Conservation (phyloP, 2,888 invertebrate species). For the Sphaeridia pumilis region DNA sequence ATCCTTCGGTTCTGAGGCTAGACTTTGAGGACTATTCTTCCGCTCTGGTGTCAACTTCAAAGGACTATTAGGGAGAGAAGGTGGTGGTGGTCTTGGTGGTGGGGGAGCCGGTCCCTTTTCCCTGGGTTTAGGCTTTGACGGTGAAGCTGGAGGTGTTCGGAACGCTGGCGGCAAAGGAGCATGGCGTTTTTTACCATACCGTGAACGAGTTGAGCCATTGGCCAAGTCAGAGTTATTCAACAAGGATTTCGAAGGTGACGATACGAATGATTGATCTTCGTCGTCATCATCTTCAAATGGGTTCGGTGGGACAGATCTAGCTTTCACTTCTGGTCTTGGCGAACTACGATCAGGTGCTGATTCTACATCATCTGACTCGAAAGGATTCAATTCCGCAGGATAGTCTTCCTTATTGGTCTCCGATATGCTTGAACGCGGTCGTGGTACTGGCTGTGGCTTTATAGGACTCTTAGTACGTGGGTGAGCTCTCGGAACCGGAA, state of each 20-base stretch:
- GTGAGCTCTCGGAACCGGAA: neutral
- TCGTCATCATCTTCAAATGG: conserved; percentile 35
- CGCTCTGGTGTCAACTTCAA: too few relatives aligned
- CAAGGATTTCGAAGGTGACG: neutral
- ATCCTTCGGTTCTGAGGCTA: neutral
- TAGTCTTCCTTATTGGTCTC: conserved; percentile 43
- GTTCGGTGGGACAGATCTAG: conserved; percentile 13
- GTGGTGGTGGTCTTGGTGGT: neutral
- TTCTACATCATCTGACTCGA: conserved; percentile 52
- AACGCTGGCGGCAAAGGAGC: conserved; percentile 40
- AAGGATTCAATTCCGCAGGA: conserved; percentile 73
- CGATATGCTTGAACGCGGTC: conserved; percentile 13
- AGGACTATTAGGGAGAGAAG: too few relatives aligned
- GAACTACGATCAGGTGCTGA: neutral
- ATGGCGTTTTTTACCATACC: conserved; percentile 37
- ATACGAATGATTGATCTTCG: conserved; percentile 9
- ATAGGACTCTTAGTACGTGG: conserved; percentile 7
- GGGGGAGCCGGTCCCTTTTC: conserved; percentile 7
- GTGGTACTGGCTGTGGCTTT: conserved; percentile 16
- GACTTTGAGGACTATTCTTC: too few relatives aligned
- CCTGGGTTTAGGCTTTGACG: conserved; percentile 9
- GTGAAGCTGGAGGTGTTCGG: conserved; percentile 3
- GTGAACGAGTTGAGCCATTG: conserved; percentile 20
- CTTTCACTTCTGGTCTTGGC: neutral
- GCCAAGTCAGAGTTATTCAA: conserved; percentile 3